phyloP scores from a whole-genome alignment of 2,113 vertebrate species.

The Miniopterus natalensis region DNA sequence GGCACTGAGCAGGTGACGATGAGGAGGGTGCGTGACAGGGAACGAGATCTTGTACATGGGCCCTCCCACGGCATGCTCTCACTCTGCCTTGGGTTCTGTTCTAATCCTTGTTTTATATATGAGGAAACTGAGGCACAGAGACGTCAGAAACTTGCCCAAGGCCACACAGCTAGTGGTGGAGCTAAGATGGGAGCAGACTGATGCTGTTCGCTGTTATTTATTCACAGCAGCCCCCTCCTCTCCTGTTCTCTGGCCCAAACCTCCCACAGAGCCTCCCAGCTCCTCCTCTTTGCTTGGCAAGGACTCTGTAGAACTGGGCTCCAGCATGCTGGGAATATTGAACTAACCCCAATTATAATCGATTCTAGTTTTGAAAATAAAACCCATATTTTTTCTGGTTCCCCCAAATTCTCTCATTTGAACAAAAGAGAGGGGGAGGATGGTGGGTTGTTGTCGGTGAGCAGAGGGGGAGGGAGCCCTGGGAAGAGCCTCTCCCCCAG shows the following conservation, averaged over 20 bases:
- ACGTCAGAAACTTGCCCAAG: background rate
- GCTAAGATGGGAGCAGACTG: background rate
- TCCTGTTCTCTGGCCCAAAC: rapidly evolving
- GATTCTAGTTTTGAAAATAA: slow-evolving; percentile 80
- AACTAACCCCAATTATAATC: slow-evolving; percentile 48
- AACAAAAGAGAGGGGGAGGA: background rate
- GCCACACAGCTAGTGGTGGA: background rate
- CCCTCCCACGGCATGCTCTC: background rate
- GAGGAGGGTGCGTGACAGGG: background rate
- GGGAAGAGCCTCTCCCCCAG: background rate
- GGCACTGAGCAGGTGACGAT: background rate
- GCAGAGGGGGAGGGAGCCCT: background rate
- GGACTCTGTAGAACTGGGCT: too few species aligned
- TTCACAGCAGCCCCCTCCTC: background rate
- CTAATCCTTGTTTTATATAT: background rate
- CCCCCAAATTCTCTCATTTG: slow-evolving; percentile 33
- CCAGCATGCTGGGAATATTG: too few species aligned
- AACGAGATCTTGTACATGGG: too few species aligned
- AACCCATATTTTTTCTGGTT: slow-evolving; percentile 46
- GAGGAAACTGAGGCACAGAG: background rate
- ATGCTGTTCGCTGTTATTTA: too few species aligned
- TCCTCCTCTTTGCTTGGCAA: too few species aligned
- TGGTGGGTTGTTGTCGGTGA: background rate
- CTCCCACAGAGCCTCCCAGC: background rate
- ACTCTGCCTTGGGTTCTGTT: background rate